Base-by-base conservation (phyloP, 2,113 vertebrate genomes). In the Triplophysa dalaica region DNA sequence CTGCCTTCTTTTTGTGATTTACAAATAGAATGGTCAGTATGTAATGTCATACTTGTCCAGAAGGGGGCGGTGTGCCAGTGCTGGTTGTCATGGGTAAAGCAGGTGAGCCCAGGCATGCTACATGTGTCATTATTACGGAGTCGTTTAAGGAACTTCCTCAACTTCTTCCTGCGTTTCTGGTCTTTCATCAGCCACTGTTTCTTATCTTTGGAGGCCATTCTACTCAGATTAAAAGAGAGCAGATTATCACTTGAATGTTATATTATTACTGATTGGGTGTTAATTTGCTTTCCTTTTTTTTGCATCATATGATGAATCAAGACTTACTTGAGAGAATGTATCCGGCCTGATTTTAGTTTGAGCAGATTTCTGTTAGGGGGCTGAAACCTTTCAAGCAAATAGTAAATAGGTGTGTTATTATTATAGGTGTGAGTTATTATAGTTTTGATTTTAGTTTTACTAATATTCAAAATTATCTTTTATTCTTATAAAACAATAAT, bases 51-150 rank as follows among this genome's bases (percentile, higher is more conserved):
- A 99, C 97, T 0, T 85, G 97, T 98, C 97, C 97, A 99, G 79
- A 96, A 94, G 33, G 97, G 97, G 50, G 96, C 95, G 0, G 96
- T 98, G 87, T 98, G 97, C 97, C 97, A 99, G 90, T 99, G 97
- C 73, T 98, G 96, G 93, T 98, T 99, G 92, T 99, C 95, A 0
- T 99, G 97, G n/a, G 97, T 98, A 89, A 99, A 99, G 91, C 97
- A 99, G 2, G 97, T 99, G 69, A 99, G 95, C 13, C 97, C 97
- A 0, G 97, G 97, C 96, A 98, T 98, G 87, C 97, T 99, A 91
- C 97, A 99, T 0, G 97, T 98, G 89, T 99, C 97, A 0, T 98
- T 96, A 82, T 97, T 98, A 75, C 95, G 96, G 24, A 98, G 93
- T 9, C 96, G 93, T 84, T 97, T 98, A 0, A 99, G 94, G 81